phyloP scores from a whole-genome alignment of 2,888 invertebrate species.

The Hyalella azteca region DNA sequence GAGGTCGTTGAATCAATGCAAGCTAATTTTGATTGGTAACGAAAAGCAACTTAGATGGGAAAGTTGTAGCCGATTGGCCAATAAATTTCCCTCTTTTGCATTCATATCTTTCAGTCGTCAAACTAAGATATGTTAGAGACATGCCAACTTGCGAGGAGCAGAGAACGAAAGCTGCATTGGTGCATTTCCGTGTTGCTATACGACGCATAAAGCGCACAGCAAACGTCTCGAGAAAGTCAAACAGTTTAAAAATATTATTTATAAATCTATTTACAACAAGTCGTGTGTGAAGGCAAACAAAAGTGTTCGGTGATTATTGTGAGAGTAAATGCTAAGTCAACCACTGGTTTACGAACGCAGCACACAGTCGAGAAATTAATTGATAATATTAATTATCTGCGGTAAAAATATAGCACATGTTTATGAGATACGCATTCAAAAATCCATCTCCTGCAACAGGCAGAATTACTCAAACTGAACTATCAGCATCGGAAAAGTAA shows the following conservation, averaged over 20 bases:
- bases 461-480: no score
- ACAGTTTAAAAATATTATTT: not conserved
- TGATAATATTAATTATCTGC: no score
- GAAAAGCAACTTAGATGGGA: not conserved
- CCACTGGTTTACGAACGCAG: no score
- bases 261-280: not conserved
- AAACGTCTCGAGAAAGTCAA: not conserved
- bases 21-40: not conserved
- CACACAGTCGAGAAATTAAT: no score
- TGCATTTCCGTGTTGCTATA: not conserved
- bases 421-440: not conserved
- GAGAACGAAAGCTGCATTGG: no score
- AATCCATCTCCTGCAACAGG: not conserved
- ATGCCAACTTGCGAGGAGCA: no score
- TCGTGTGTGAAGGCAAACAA: no score
- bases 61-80: not conserved
- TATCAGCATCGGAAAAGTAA: no score
- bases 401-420: no score
- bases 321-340: no score
- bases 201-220: not conserved
- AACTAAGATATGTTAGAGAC: not conserved
- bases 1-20: no score
- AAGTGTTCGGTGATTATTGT: no score
- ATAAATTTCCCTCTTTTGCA: not conserved
- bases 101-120: not conserved